Evolutionary conservation across 2,113 vertebrate genomes (phyloP).

Genomic region (Salvelinus fontinalis): DNA sequence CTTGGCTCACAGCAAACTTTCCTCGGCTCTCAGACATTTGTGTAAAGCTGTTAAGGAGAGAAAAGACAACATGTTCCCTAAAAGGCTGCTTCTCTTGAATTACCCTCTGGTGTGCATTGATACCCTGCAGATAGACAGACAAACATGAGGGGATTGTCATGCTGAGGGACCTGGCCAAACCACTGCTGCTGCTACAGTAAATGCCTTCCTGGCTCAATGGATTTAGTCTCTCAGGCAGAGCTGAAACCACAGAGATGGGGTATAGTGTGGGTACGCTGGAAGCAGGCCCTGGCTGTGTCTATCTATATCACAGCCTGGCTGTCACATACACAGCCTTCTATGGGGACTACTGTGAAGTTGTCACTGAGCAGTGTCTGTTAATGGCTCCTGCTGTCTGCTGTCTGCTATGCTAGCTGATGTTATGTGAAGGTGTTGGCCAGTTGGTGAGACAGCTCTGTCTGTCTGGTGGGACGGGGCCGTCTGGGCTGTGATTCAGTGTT

Average conservation of each 20-base stretch:
- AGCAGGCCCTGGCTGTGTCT: constrained; percentile 4
- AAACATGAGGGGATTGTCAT: constrained; percentile 37
- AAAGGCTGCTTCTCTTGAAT: background rate
- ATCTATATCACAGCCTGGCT: constrained; percentile 5
- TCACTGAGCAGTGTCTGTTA: constrained; percentile 39
- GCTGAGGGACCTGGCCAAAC: constrained; percentile 24
- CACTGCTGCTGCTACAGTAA: constrained; percentile 12
- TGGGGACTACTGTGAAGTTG: constrained; percentile 20
- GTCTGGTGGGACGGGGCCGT: constrained; percentile 41
- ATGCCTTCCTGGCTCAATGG: background rate
- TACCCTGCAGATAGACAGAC: constrained; percentile 16
- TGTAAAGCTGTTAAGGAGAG: constrained; percentile 2
- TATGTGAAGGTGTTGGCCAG: constrained; percentile 38
- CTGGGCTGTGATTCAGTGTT: constrained; percentile 37
- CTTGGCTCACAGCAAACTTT: background rate
- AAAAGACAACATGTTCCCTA: background rate
- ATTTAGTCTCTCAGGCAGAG: constrained; percentile 6
- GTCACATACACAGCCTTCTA: constrained; percentile 16
- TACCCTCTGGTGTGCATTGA: constrained; percentile 32
- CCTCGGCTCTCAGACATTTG: background rate
- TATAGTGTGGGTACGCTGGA: constrained; percentile 5
- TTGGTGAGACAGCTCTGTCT: constrained; percentile 41
- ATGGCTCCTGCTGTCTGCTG: constrained; percentile 46
- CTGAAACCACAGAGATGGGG: constrained; percentile 6
- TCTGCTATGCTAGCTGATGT: constrained; percentile 32